Evolutionary conservation across 64 coral and sea anemone species (phyloP).

Genomic region (Cladopsammia gracilis): DNA sequence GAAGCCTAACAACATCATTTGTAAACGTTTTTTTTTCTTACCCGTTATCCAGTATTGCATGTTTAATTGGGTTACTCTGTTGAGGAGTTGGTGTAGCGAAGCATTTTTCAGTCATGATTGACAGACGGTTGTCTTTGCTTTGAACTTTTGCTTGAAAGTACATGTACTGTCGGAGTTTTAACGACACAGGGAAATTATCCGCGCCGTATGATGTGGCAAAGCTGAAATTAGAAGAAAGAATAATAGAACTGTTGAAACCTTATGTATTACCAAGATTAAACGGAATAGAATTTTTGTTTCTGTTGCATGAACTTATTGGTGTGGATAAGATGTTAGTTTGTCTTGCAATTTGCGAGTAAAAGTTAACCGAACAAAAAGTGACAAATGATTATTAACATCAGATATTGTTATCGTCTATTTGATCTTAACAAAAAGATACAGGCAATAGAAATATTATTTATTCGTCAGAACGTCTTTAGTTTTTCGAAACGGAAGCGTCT

Average conservation of each 20-base stretch:
- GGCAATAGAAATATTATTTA: no score
- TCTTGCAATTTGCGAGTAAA: no score
- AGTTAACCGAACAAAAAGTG: no score
- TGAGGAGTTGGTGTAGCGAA: constrained; percentile 1
- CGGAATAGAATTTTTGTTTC: no score
- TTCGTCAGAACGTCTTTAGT: no score
- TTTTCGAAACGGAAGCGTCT: no score
- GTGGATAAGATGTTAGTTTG: no score
- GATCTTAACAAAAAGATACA: no score
- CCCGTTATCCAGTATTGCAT: constrained; percentile 54
- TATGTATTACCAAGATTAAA: no score
- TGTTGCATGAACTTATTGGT: no score
- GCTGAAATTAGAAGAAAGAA: background rate
- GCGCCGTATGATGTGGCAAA: background rate
- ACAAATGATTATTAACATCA: no score
- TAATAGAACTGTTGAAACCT: background rate
- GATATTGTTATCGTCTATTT: no score
- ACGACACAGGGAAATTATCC: background rate
- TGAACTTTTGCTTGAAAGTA: constrained; percentile 1
- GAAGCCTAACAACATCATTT: background rate
- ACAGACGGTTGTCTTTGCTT: background rate
- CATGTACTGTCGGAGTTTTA: constrained; percentile 4
- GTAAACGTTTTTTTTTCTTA: background rate
- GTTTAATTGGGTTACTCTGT: constrained; percentile 1
- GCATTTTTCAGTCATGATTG: background rate